Percentiles rank a stretch among this genome's conserved stretches.
These are phyloP conservation scores for Calliopsis andreniformis DNA, from an alignment of 1,140 invertebrate genomes.

Conservation along the genomic window DNA sequence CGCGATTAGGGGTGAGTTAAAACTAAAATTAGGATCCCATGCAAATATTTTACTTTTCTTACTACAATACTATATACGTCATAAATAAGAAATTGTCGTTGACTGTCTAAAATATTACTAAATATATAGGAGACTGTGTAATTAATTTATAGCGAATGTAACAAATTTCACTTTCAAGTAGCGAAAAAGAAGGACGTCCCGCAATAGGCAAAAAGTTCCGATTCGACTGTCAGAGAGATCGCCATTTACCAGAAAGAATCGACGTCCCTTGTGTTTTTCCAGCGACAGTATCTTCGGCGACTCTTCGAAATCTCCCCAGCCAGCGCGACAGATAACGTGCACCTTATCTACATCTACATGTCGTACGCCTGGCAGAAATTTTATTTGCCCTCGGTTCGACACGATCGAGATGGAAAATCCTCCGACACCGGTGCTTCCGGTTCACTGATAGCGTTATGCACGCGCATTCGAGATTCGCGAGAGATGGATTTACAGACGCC, in stretches of 20 bases:
- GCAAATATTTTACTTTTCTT: too few species aligned
- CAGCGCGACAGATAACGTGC: constrained; percentile 14
- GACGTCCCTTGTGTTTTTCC: constrained; percentile 6
- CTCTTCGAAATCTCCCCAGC: not conserved
- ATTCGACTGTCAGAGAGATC: not conserved
- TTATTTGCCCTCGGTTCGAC: constrained; percentile 56
- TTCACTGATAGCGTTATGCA: constrained; percentile 41
- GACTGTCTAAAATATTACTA: too few species aligned
- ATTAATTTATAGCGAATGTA: too few species aligned
- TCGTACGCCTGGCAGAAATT: constrained; percentile 41
- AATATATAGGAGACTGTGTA: too few species aligned
- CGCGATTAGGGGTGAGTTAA: too few species aligned
- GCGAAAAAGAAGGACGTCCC: too few species aligned
- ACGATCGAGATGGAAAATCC: constrained; percentile 56
- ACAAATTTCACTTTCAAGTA: too few species aligned
- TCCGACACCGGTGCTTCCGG: constrained; percentile 48
- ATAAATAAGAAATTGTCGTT: too few species aligned
- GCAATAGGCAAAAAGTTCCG: not conserved
- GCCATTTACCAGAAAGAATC: not conserved
- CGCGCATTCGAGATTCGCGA: constrained; percentile 45
- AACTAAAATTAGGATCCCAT: too few species aligned
- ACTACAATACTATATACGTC: too few species aligned
- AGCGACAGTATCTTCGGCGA: not conserved
- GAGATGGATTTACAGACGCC: constrained; percentile 48
- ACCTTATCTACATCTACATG: constrained; percentile 31